Base-by-base conservation (phyloP, 2,888 invertebrate species). In the Alentia gelatinosa region DNA sequence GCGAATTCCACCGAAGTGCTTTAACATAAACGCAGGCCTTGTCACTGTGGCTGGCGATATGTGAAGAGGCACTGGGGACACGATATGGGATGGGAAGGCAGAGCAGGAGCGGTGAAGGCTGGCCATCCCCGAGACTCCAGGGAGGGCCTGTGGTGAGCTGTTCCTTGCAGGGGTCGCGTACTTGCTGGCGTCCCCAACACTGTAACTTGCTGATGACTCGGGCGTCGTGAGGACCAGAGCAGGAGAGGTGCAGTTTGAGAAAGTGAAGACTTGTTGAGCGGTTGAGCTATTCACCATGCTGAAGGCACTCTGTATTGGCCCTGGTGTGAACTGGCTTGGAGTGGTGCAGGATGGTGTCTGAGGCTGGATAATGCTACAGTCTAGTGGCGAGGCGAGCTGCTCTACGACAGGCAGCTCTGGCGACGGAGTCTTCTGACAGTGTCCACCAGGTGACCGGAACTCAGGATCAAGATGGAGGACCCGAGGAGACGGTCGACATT, bases 381-480 rank as follows among this genome's bases (percentile, higher is more conserved):
- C 39, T 26, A 90, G 84, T 33, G 90, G 84, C 12, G 84, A 83
- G 37, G 90, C 35, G 37, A 84, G 84, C 37, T 40, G 35, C 9
- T 56, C 37, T 37, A 63, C 19, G 75, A 42, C 47, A 7, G 75
- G 40, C 9, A 75, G 90, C 3, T 68, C 86, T 1, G 89, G 89
- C n/a, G 89, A 56, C n/a, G 63, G 89, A 0, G 89, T 63, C 63
- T 89, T 89, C 56, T 89, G 35, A 15, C 79, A 26, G 37, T 50
- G 37, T 92, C 68, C 92, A 93, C 19, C 92, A 91, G 56, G 94
- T 93, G 40, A 42, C 23, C 75, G 86, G 91, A 94, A 94, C 86
- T 94, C 94, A 23, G 94, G 93, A 19, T 93, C 92, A 4, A 94
- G 92, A 91, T 94, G 94, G 9, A 94, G 92, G n/a, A 93, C 94